Evolutionary conservation across 1,140 invertebrate species (phyloP).

Genomic region (Trachymyrmex cornetzi): DNA sequence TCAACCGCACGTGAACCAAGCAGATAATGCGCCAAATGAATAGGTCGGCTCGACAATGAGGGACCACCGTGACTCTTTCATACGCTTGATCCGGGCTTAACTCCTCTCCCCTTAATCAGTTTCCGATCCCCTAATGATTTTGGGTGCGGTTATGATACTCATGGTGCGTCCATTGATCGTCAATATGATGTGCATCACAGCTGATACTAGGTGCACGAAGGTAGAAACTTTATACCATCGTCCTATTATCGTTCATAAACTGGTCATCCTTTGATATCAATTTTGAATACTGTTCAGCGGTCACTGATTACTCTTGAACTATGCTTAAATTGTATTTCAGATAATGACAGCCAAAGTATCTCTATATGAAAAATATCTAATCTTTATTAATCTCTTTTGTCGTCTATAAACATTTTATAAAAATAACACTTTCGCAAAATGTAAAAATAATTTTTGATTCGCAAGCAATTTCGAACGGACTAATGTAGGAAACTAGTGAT

Average conservation of each 20-base stretch:
- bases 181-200: slow-evolving; percentile 38
- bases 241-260: slow-evolving; percentile 47
- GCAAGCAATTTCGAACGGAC: slow-evolving; percentile 25
- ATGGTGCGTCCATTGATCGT: slow-evolving; percentile 44
- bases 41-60: slow-evolving; percentile 82
- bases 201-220: slow-evolving; percentile 51
- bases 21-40: slow-evolving; percentile 85
- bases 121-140: slow-evolving; percentile 85
- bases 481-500: slow-evolving; percentile 53
- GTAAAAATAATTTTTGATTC: slow-evolving; percentile 4
- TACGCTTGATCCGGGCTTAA: slow-evolving; percentile 79
- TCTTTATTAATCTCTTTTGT: not conserved
- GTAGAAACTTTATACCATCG: slow-evolving; percentile 48
- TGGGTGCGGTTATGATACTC: slow-evolving; percentile 76
- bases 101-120: slow-evolving; percentile 83
- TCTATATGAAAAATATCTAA: not conserved
- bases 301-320: slow-evolving; percentile 19
- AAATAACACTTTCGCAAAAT: not conserved
- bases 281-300: slow-evolving; percentile 28
- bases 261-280: slow-evolving; percentile 46
- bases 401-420: not conserved
- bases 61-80: slow-evolving; percentile 84
- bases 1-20: slow-evolving; percentile 84
- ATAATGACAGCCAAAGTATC: not conserved
- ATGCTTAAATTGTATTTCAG: not conserved